These are phyloP conservation scores for Herpetotheres cachinnans DNA, from an alignment of 2,113 vertebrate genomes.

Conservation along the genomic window DNA sequence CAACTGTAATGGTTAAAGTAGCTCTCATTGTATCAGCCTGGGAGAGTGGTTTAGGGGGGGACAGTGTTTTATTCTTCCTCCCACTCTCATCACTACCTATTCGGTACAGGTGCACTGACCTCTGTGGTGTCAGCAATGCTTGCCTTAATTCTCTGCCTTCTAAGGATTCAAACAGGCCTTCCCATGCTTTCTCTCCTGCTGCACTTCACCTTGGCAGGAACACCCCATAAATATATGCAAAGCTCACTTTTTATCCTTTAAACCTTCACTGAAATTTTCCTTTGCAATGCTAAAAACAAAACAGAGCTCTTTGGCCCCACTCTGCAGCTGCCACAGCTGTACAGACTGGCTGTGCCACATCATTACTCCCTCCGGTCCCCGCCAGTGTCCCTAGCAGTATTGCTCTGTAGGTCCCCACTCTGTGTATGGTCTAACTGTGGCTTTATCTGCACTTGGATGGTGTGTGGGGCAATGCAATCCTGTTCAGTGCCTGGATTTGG, in stretches of 20 bases:
- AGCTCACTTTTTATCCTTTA: not conserved
- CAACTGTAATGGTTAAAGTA: not conserved
- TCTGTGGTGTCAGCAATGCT: not conserved
- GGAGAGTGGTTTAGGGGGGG: not conserved
- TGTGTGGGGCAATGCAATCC: accelerated
- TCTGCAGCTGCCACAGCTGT: not conserved
- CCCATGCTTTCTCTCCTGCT: not conserved
- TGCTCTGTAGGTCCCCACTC: not conserved
- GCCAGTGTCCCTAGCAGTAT: accelerated
- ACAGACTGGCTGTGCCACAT: accelerated
- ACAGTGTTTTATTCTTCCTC: not conserved
- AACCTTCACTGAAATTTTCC: not conserved
- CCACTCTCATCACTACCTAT: not conserved
- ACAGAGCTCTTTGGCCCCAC: not conserved
- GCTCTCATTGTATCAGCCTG: not conserved
- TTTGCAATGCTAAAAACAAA: not conserved
- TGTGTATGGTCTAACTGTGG: accelerated
- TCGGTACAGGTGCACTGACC: not conserved
- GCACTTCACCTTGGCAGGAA: not conserved
- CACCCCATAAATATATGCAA: not conserved
- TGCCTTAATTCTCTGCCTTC: not conserved
- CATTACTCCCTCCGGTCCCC: accelerated
- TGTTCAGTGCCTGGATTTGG: too few species aligned
- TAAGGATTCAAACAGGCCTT: not conserved
- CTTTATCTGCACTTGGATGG: too few species aligned